Base-by-base conservation (phyloP, 2,888 invertebrate species). In the Doris montereyensis region DNA sequence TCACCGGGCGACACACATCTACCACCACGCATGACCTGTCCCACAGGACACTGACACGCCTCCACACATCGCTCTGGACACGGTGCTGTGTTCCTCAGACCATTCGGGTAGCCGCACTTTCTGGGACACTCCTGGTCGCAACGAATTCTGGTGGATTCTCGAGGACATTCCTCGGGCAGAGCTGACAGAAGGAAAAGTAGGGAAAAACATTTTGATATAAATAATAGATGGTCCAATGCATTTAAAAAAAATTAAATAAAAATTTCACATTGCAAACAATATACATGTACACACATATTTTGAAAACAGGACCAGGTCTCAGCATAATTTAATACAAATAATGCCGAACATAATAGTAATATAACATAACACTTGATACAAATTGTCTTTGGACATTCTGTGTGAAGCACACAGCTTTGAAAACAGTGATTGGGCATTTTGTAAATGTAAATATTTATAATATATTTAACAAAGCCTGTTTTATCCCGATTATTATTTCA, bases 111-210 rank as follows among this genome's bases (percentile, higher is more conserved):
- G 28, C 82, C 83, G 78, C 89, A 89, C 0, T 88, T 88, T 58
- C 83, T 83, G 10, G 87, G 86, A 81, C 89, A 89, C 2, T 84
- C 84, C 21, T 86, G 83, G n/a, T 84, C 85, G 73, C 89, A 89
- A 21, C 83, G 81, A 60, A 85, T 84, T 80, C 83, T 86, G n/a
- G 81, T 81, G 0, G 89, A 85, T 1, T 87, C 87, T 4, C 82
- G 77, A 2, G 88, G 89, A 77, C 89, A 89, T 26, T 83, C 24
- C 1, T 60, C 17, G 30, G 17, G 34, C 8, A 76, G 57, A 62
- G 57, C n/a, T n/a, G n/a, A n/a, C n/a, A 57, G 30, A 24, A 26
- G 8, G n/a, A 68, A 10, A 28, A 8, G 30, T 8, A 68, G n/a
- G 8, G n/a, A 10, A 17, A 68, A n/a, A 24, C 4, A 13, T 3